Evolutionary conservation across 1,140 invertebrate genomes (phyloP).

Genomic region (Sitophilus oryzae): DNA sequence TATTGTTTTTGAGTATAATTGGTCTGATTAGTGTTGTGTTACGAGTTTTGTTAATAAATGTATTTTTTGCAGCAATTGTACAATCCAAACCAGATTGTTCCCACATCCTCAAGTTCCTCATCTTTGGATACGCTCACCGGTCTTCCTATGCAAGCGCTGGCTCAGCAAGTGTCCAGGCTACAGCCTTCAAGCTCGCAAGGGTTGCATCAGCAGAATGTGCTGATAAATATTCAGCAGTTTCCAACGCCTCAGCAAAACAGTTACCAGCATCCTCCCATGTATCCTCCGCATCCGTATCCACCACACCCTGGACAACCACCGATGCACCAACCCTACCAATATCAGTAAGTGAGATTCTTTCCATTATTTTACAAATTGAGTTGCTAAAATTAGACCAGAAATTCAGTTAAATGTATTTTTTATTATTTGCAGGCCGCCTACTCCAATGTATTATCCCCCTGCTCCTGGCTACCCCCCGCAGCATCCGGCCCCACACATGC

Average conservation of each 20-base stretch:
- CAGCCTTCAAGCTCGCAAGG: conserved; percentile 31
- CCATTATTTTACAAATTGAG: too few species aligned
- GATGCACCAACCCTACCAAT: conserved; percentile 37
- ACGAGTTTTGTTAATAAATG: too few species aligned
- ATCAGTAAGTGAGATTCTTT: conserved; percentile 41
- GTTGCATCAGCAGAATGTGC: conserved; percentile 44
- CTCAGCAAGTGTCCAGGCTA: conserved; percentile 41
- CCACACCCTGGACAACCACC: conserved; percentile 34
- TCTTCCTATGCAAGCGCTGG: conserved; percentile 42
- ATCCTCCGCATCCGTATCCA: conserved; percentile 22
- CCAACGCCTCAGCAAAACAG: conserved; percentile 36
- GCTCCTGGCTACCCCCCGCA: conserved; percentile 39
- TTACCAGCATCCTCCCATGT: conserved; percentile 36
- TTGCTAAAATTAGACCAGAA: too few species aligned
- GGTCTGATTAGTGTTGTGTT: too few species aligned
- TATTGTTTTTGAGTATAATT: too few species aligned
- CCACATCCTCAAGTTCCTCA: conserved; percentile 20
- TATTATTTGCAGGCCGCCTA: conserved; percentile 34
- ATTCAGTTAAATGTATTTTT: neutral
- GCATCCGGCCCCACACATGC: conserved; percentile 40
- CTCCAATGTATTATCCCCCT: conserved; percentile 39
- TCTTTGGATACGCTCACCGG: conserved; percentile 34
- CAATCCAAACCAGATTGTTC: conserved; percentile 24
- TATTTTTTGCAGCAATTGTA: conserved; percentile 42
- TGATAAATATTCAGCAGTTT: conserved; percentile 45